These are phyloP conservation scores for Drosophila buzzatii DNA, from an alignment of 2,888 invertebrate species.

Conservation along the genomic window DNA sequence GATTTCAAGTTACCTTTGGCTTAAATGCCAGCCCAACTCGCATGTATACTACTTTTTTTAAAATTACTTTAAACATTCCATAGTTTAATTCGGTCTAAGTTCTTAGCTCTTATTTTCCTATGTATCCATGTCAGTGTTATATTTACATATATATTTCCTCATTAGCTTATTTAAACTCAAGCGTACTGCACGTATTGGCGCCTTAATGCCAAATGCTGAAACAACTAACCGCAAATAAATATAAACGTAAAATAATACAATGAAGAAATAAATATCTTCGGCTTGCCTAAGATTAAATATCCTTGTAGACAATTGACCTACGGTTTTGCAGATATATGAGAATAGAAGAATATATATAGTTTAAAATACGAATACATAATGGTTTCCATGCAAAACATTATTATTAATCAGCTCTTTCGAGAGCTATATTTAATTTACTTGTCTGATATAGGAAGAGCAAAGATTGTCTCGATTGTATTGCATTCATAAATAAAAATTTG, in stretches of 20 bases:
- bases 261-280: background rate
- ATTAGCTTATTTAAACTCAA: conserved; percentile 61
- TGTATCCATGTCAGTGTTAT: conserved; percentile 6
- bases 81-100: conserved; percentile 65
- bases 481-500: no score
- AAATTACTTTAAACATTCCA: conserved; percentile 56
- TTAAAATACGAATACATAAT: conserved; percentile 4
- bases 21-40: conserved; percentile 23
- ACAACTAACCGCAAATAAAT: conserved; percentile 32
- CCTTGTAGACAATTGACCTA: conserved; percentile 7
- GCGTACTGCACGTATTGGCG: conserved; percentile 30
- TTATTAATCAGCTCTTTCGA: background rate
- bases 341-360: background rate
- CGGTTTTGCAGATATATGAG: background rate
- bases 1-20: conserved; percentile 47
- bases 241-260: conserved; percentile 23
- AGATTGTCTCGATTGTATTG: background rate
- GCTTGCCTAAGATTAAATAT: conserved; percentile 5
- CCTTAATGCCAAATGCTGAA: conserved; percentile 39
- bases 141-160: conserved; percentile 33
- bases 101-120: conserved; percentile 42
- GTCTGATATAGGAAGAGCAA: background rate
- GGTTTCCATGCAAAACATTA: conserved; percentile 5
- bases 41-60: conserved; percentile 58
- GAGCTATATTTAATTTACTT: background rate